Evolutionary conservation across 2,113 vertebrate species (phyloP), one percentile per base, ranked within the genome.

Genomic region (Ia io): DNA sequence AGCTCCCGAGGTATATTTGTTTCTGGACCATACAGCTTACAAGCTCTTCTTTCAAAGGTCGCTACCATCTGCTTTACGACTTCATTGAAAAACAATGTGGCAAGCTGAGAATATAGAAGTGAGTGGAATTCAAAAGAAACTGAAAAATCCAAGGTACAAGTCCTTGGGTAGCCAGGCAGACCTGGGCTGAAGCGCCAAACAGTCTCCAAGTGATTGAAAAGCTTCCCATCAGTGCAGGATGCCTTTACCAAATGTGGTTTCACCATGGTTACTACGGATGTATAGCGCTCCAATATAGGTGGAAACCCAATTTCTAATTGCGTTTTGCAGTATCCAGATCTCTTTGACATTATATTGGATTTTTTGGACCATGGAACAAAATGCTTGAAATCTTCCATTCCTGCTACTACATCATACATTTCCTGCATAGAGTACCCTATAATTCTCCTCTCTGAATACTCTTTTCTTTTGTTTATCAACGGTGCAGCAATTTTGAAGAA

Each of bases 61-160:
- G 99, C 98, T 1, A 99, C 99, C 99, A 99, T 99, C 98, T 99
- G 99, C 98, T 99, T 99, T 77, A 99, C 99, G 77, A 99, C 99
- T 98, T 99, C 99, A 40, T 99, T 99, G 3, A 99, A 99, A 98
- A 99, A 99, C 9, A 99, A 92, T 0, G 99, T 98, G 35, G 99
- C 99, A 0, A 99, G 98, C 93, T 99, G 99, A 49, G 99, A 99
- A 98, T 99, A 99, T 32, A 99, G 97, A 93, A 99, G 98, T 13
- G 99, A 99, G 56, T 99, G 99, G 92, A 99, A 99, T 98, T 99
- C 99, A 40, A 99, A 99, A 86, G 99, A 99, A 97, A 99, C 99
- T 94, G 99, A 98, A 97, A 99, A 99, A 97, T 99, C 99, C 97
- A 99, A 97, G 3, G 99, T 99, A 92, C 99, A 99, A 3, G 99